Percentiles rank a stretch among this genome's conserved stretches.
Evolutionary conservation across 2,113 vertebrate species (phyloP).

Genomic region (Natator depressus): DNA sequence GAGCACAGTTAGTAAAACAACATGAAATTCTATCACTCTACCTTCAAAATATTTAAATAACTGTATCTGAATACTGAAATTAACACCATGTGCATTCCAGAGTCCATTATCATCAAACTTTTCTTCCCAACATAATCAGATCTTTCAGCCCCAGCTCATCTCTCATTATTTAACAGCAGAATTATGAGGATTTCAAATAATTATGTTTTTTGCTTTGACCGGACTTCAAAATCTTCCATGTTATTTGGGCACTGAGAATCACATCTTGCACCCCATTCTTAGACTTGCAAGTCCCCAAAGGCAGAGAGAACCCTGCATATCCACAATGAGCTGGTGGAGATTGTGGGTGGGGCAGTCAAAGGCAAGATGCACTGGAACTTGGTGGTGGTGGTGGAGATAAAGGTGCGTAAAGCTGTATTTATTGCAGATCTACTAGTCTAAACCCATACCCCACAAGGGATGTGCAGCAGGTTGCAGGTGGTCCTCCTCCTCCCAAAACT

Average conservation of each 20-base stretch:
- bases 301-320: background rate
- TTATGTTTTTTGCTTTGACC: background rate
- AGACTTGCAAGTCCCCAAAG: background rate
- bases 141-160: background rate
- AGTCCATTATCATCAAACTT: background rate
- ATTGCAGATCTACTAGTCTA: background rate
- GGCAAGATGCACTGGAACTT: background rate
- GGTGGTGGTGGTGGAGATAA: background rate
- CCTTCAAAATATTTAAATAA: too few species aligned
- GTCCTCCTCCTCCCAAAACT: background rate
- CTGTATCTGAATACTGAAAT: too few species aligned
- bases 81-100: too few species aligned
- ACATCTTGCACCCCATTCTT: background rate
- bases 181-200: background rate
- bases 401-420: background rate
- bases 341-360: background rate
- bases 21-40: background rate
- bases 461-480: background rate
- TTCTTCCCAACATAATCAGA: background rate
- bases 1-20: background rate
- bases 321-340: background rate
- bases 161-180: background rate
- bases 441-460: accelerated
- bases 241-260: background rate
- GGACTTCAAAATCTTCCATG: background rate